Percentiles rank a stretch among this genome's conserved stretches.
These are phyloP conservation scores for Chrysochloris asiatica DNA, from an alignment of 2,113 vertebrate genomes.

Conservation along the genomic window DNA sequence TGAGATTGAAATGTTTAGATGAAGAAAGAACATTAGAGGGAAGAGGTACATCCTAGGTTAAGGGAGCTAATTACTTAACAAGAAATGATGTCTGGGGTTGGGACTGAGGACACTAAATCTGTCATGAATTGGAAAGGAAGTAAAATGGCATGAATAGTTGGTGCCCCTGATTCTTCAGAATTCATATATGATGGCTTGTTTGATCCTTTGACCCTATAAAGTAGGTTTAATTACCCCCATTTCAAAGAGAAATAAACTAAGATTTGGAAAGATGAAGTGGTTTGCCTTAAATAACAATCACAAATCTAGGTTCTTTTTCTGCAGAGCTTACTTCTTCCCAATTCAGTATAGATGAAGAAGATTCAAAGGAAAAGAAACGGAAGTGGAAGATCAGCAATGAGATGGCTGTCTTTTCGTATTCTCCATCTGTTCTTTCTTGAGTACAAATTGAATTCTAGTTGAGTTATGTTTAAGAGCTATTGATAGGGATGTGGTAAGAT, in stretches of 20 bases:
- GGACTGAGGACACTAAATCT: background rate
- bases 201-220: background rate
- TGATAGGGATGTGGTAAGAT: background rate
- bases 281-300: background rate
- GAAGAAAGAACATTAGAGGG: constrained; percentile 56
- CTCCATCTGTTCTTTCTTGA: background rate
- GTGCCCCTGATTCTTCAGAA: background rate
- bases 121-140: background rate
- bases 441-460: background rate
- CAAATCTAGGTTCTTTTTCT: background rate
- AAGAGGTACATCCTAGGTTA: constrained; percentile 41
- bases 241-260: background rate
- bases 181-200: background rate
- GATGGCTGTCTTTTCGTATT: accelerated
- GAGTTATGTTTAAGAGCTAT: background rate
- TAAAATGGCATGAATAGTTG: background rate
- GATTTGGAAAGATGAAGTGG: background rate
- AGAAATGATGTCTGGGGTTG: constrained; percentile 35
- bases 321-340: background rate
- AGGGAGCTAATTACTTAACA: constrained; percentile 65
- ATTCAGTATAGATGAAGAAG: background rate
- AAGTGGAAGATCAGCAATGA: background rate
- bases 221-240: background rate
- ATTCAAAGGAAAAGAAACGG: background rate
- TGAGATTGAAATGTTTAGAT: constrained; percentile 31